Percentiles rank a stretch among this genome's conserved stretches.
These are phyloP conservation scores for Sminthurides bifidus DNA, from an alignment of 1,140 invertebrate species.

Conservation along the genomic window DNA sequence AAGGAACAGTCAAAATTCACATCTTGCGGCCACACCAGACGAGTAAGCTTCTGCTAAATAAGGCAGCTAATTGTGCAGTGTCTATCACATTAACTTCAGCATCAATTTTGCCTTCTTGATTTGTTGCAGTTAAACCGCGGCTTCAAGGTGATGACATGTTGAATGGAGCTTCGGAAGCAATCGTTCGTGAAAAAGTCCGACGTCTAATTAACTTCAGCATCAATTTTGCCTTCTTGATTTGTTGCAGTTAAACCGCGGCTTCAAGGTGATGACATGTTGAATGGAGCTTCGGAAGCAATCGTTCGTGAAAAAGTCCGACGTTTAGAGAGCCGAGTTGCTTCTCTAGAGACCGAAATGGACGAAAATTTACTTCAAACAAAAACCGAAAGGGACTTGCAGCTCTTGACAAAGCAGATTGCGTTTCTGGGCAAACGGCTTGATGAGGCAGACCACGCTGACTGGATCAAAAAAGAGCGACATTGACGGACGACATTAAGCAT, in stretches of 20 bases:
- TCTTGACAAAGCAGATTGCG: slow-evolving; percentile 25
- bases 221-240: not conserved
- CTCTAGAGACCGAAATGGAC: slow-evolving; percentile 16
- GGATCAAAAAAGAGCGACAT: too few species aligned
- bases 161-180: slow-evolving; percentile 7
- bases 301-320: slow-evolving; percentile 16
- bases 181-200: slow-evolving; percentile 16
- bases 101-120: not conserved
- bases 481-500: too few species aligned
- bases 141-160: slow-evolving; percentile 1
- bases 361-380: slow-evolving; percentile 15
- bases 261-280: slow-evolving; percentile 2
- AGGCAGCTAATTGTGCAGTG: not conserved
- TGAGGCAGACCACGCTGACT: slow-evolving; percentile 28
- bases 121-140: slow-evolving; percentile 25
- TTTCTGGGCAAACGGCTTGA: slow-evolving; percentile 19
- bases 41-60: slow-evolving; percentile 10
- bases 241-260: slow-evolving; percentile 25
- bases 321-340: slow-evolving; percentile 20
- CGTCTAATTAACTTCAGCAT: not conserved
- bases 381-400: slow-evolving; percentile 23
- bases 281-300: slow-evolving; percentile 8
- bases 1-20: slow-evolving; percentile 16
- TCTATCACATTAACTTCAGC: not conserved
- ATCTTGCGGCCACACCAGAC: slow-evolving; percentile 29